Evolutionary conservation across 2,113 vertebrate genomes (phyloP), one percentile per base, ranked within the genome.

Genomic region (Perognathus longimembris): DNA sequence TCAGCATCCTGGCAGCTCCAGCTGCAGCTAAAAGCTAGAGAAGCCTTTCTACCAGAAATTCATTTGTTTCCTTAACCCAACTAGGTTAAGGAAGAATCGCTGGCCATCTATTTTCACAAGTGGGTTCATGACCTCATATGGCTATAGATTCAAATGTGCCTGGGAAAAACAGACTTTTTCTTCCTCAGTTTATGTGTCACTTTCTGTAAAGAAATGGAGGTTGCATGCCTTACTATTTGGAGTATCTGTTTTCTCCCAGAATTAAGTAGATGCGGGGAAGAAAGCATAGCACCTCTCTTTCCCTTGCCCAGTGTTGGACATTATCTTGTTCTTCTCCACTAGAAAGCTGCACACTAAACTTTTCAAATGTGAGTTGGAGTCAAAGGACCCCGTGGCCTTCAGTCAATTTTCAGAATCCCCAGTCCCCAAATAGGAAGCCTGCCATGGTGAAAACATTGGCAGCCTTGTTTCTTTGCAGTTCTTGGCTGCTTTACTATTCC

Each of bases 61-160:
- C 81, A 75, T 80, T 90, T 86, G 78, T 93, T 80, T 79, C 63
- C 80, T 93, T 50, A 87, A 36, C 30, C 6, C 42, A 92, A 42
- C 40, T 85, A 34, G 61, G 38, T 57, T 76, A 89, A 80, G 38
- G 64, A 93, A 92, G 84, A 89, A 57, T 42, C 15, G 45, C 40
- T 71, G 67, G 59, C 15, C 69, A 94, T 90, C 96, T 70, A 79
- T 95, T 95, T 95, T 89, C 88, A 73, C 66, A 94, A 85, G 93
- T 80, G 82, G 81, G 93, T 94, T 94, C 81, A 61, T 69, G 91
- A 96, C 71, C 93, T 93, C 54, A 94, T 71, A 85, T 91, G 85
- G 54, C 61, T 87, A 92, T 34, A 91, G 84, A 78, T 34, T 24
- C 74, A 92, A 94, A 92, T 36, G 82, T 81, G 76, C 61, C 38